These are phyloP conservation scores for Drosophila willistoni DNA, from an alignment of 1,140 invertebrate species.

Conservation along the genomic window DNA sequence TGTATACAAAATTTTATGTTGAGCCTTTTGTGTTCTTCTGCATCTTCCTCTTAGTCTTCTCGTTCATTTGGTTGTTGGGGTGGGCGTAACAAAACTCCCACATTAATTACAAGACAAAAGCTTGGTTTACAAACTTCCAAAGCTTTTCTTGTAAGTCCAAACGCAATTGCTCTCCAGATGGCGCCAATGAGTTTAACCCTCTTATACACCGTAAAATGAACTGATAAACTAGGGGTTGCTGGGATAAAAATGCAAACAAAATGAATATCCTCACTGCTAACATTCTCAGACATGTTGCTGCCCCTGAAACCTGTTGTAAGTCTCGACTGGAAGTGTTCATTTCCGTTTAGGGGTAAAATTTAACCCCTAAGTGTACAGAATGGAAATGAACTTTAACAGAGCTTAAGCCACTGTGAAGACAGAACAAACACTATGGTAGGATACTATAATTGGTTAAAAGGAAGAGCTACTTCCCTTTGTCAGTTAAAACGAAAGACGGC, in stretches of 20 bases:
- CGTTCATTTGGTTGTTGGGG: background rate
- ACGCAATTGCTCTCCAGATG: constrained; percentile 26
- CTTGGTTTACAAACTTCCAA: background rate
- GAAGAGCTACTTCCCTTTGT: constrained; percentile 19
- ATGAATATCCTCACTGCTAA: constrained; percentile 5
- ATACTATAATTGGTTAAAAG: background rate
- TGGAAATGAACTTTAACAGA: constrained; percentile 46
- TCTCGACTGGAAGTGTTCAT: constrained; percentile 66
- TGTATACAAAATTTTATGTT: constrained; percentile 50
- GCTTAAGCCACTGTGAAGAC: constrained; percentile 7
- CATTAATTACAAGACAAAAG: constrained; percentile 29
- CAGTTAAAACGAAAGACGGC: constrained; percentile 39
- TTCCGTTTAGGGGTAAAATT: constrained; percentile 33
- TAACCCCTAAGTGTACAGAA: background rate
- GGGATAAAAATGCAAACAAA: background rate
- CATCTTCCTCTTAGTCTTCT: background rate
- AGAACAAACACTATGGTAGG: background rate
- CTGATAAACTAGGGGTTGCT: background rate
- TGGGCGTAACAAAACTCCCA: constrained; percentile 24
- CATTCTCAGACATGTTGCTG: background rate
- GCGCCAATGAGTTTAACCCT: constrained; percentile 5
- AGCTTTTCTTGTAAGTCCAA: constrained; percentile 9
- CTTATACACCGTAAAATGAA: constrained; percentile 39
- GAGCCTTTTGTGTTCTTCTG: background rate
- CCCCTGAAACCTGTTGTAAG: constrained; percentile 14